Evolutionary conservation across 2,113 vertebrate genomes (phyloP), one percentile per base, ranked within the genome.

Genomic region (Xenus cinereus): DNA sequence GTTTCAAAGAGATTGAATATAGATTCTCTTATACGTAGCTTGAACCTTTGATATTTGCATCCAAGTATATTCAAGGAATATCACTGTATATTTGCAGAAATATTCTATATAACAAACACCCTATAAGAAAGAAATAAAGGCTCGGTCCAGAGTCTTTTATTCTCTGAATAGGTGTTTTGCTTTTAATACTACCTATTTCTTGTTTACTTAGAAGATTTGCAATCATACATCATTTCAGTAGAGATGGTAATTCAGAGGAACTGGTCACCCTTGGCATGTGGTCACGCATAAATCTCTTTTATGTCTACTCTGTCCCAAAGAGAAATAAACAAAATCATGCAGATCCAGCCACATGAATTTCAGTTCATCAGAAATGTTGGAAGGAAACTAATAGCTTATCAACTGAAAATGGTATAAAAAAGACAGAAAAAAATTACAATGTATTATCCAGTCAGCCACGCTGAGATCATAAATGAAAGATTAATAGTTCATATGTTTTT

Each of bases 21-120:
- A 85, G 60, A 68, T 46, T 87, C 53, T 93, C 50, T 89, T 45
- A 72, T 57, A 79, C 62, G 24, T n/a, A 28, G 28, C 39, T 77
- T 96, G 95, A 90, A 95, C 91, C 54, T 89, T 92, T 97, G 92
- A 88, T 90, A 97, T 97, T 96, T 96, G 45, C 56, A 91, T 92
- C 83, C 80, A 67, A 50, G 50, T 73, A 12, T 63, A 43, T 87
- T 95, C 75, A 89, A 33, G 74, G 60, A 94, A 69, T 46, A 81
- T 96, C 51, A 62, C 13, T 60, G 16, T 37, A 43, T 13, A 28
- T 21, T 53, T 89, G 68, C 48, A 69, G 71, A 74, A 62, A 84
- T 48, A 46, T 59, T 45, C 13, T 71, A 30, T 50, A 56, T 12
- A 87, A 53, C 12, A 82, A 73, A 28, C 24, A 75, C 2, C 6